Conservation (phyloP, 2,113 vertebrate genomes). For the Trochalopteron elliotii region DNA sequence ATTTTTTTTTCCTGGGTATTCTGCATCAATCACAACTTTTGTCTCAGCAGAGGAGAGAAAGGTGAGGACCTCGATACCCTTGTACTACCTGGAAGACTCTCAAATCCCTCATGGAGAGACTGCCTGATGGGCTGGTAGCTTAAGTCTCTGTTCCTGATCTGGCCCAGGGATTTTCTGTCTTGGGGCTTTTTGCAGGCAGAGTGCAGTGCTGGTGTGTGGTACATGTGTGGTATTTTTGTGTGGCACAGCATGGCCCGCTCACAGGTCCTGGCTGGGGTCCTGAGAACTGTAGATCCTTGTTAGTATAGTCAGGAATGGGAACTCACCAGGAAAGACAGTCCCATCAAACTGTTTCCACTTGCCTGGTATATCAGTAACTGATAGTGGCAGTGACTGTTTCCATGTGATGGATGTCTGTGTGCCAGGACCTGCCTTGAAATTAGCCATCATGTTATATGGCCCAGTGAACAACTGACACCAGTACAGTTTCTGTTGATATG, state of each 20-base stretch:
- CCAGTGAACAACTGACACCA: not conserved
- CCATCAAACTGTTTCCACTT: not conserved
- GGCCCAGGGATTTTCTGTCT: not conserved
- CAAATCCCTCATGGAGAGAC: not conserved
- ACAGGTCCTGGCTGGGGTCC: not conserved
- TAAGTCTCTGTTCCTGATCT: not conserved
- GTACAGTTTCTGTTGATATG: rapidly evolving
- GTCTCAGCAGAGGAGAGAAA: not conserved
- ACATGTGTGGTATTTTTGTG: rapidly evolving
- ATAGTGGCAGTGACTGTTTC: not conserved
- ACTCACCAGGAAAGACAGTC: not conserved
- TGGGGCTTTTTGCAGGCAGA: not conserved
- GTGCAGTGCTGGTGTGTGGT: not conserved
- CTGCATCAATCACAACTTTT: not conserved
- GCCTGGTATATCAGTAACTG: not conserved
- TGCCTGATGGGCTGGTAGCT: not conserved
- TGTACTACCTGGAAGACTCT: rapidly evolving
- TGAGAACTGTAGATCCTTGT: not conserved
- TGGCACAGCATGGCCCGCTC: rapidly evolving
- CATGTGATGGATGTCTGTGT: not conserved
- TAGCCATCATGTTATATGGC: not conserved
- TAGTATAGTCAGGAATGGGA: rapidly evolving
- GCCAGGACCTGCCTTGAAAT: not conserved
- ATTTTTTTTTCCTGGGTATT: not conserved
- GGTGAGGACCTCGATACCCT: not conserved